Evolutionary conservation across 2,888 invertebrate species (phyloP), one percentile per base, ranked within the genome.

Genomic region (Drosophila anomelani): DNA sequence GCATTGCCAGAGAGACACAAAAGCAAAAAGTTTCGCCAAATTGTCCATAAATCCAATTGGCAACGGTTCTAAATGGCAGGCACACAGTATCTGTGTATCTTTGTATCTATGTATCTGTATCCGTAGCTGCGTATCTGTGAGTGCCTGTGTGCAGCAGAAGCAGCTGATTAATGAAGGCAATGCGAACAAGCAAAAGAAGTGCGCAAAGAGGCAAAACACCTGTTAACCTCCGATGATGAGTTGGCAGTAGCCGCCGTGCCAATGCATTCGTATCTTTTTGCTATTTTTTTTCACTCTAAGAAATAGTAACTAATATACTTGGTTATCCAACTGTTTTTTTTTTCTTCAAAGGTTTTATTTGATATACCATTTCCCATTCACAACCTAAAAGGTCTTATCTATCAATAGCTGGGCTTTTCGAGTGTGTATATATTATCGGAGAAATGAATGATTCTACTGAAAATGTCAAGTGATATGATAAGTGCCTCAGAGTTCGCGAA

Each of bases 151-250:
- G 66, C 26, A 36, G 20, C 47, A 44, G 43, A 12, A 44, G 26
- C 76, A 78, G 76, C 76, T 79, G 79, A 73, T 78, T 73, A 62
- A 68, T 53, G 44, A 63, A 60, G 53, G 32, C 46, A 47, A 17
- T 29, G 39, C 38, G 23, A 57, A 23, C 41, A 20, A 39, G 32
- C 26, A 59, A 44, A 64, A 77, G 67, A 80, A 79, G 78, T 82
- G 84, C 75, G 80, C 84, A 74, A 76, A 77, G 81, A 84, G 62
- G 49, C 60, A 75, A 84, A 81, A 84, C 84, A 84, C 84, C 84
- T 84, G 84, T 84, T 84, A 83, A 81, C 80, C 81, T 49, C 38
- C 15, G 54, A 17, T 44, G 77, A 80, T 75, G 75, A 77, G 80
- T 75, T 78, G 80, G 77, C 79, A 56, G 10, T 49, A 32, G 44